phyloP scores from a whole-genome alignment of 1,140 invertebrate genomes.

The Procambarus virginalis region DNA sequence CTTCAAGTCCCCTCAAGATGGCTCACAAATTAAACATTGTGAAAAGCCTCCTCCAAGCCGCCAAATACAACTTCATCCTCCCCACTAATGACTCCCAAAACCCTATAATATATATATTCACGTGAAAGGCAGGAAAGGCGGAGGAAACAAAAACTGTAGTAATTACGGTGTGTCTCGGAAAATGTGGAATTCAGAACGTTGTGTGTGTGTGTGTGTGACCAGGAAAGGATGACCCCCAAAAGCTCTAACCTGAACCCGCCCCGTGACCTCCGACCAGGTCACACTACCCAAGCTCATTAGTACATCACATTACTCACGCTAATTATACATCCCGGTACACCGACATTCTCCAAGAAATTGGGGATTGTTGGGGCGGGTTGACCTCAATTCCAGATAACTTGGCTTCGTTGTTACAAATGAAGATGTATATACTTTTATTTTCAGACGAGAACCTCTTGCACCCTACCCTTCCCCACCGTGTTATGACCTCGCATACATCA shows the following conservation, averaged over 20 bases:
- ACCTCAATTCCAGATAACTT: too few relatives aligned
- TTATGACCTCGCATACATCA: too few relatives aligned
- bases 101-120: neutral
- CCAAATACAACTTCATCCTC: neutral
- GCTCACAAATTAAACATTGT: too few relatives aligned
- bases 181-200: neutral
- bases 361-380: too few relatives aligned
- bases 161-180: neutral
- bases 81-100: neutral
- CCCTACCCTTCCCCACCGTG: too few relatives aligned
- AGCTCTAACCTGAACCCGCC: neutral
- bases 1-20: too few relatives aligned
- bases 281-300: neutral
- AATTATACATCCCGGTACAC: neutral
- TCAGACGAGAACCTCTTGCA: too few relatives aligned
- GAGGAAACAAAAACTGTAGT: neutral
- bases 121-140: neutral
- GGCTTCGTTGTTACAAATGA: too few relatives aligned
- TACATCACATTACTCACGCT: neutral
- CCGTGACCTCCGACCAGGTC: neutral
- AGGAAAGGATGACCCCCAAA: neutral
- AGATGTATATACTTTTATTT: too few relatives aligned
- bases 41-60: too few relatives aligned
- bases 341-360: too few relatives aligned
- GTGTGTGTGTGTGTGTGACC: neutral